Percentiles rank a stretch among this genome's conserved stretches.
phyloP scores from a whole-genome alignment of 2,797 vertebrate species.

The Mus minutoides region DNA sequence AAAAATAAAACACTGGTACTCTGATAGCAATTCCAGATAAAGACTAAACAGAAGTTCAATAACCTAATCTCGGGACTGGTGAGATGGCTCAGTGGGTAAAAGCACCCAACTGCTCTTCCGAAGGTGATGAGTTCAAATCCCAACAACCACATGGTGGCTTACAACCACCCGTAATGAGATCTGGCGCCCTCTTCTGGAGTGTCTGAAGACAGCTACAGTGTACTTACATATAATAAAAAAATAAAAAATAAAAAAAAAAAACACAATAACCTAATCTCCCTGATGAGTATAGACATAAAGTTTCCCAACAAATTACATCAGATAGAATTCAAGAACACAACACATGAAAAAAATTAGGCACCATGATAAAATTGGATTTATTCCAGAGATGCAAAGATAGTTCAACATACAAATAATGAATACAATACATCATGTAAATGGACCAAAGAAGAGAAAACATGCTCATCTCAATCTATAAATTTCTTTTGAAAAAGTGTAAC shows the following conservation, averaged over 20 bases:
- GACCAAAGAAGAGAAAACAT: not conserved
- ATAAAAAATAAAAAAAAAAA: too few species aligned
- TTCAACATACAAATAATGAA: not conserved
- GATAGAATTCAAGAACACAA: not conserved
- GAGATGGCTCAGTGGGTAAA: too few species aligned
- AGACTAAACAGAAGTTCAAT: not conserved
- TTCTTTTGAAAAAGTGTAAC: not conserved
- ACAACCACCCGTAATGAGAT: too few species aligned
- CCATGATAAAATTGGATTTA: not conserved
- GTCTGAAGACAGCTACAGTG: too few species aligned
- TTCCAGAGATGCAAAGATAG: not conserved
- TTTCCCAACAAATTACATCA: not conserved
- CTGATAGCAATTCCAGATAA: not conserved
- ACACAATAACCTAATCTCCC: not conserved
- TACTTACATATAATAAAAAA: too few species aligned
- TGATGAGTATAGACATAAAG: not conserved
- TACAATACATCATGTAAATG: not conserved
- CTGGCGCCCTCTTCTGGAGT: too few species aligned
- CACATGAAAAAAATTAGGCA: not conserved
- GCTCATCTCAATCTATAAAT: not conserved
- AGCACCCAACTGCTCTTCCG: too few species aligned
- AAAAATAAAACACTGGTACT: not conserved
- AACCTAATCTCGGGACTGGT: too few species aligned
- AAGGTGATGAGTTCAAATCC: too few species aligned
- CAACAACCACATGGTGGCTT: too few species aligned